These are phyloP conservation scores for Sturmia bella DNA, from an alignment of 2,888 invertebrate species.

Conservation along the genomic window DNA sequence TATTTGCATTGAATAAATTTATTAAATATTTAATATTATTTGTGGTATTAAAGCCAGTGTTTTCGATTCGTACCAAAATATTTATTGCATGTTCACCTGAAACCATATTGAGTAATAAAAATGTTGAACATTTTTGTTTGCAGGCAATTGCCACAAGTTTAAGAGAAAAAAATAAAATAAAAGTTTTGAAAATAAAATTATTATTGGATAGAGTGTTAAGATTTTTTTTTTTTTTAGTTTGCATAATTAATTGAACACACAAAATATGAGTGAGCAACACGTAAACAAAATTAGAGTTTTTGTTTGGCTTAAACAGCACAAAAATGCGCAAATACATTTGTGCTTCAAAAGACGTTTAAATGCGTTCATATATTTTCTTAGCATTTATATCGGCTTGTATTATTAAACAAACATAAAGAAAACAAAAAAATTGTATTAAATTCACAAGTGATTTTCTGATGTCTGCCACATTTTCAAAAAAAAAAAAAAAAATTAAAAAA, in stretches of 20 bases:
- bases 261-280: constrained; percentile 33
- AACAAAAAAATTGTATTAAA: constrained; percentile 44
- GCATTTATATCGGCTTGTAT: background rate
- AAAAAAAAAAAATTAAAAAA: constrained; percentile 28
- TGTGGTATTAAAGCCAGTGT: constrained; percentile 9
- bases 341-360: constrained; percentile 24
- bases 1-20: constrained; percentile 46
- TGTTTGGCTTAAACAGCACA: constrained; percentile 21
- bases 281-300: constrained; percentile 52
- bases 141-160: constrained; percentile 33
- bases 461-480: constrained; percentile 28
- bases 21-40: constrained; percentile 45
- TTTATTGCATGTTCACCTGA: constrained; percentile 42
- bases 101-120: constrained; percentile 58
- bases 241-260: constrained; percentile 58
- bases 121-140: constrained; percentile 43
- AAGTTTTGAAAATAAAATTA: constrained; percentile 1
- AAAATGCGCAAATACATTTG: constrained; percentile 20
- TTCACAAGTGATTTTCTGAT: constrained; percentile 25
- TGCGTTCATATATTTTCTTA: constrained; percentile 16
- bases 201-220: constrained; percentile 20
- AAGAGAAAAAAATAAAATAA: constrained; percentile 18
- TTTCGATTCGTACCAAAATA: constrained; percentile 11
- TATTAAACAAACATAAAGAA: constrained; percentile 31
- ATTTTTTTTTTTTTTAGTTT: constrained; percentile 37